These are phyloP conservation scores for Andricus grossulariae DNA, from an alignment of 1,140 invertebrate genomes.

Conservation along the genomic window DNA sequence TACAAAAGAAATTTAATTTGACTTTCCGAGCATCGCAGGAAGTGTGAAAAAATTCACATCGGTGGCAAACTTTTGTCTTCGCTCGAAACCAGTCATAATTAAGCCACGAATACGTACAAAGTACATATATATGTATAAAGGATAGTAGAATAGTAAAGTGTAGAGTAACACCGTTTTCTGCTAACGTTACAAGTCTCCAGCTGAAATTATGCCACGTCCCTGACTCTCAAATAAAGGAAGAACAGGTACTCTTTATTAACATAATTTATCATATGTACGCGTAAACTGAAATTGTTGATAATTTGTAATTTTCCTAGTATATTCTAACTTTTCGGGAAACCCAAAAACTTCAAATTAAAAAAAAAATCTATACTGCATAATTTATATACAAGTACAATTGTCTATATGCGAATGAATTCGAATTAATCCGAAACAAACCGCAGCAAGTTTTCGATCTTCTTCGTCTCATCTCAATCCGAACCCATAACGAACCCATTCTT, in stretches of 20 bases:
- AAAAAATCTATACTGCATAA: too few relatives aligned
- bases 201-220: background rate
- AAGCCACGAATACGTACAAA: conserved; percentile 15
- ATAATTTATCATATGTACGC: too few relatives aligned
- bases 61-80: background rate
- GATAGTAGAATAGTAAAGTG: background rate
- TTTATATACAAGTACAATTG: too few relatives aligned
- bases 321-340: too few relatives aligned
- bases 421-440: too few relatives aligned
- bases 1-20: conserved; percentile 25
- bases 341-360: too few relatives aligned
- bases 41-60: conserved; percentile 24
- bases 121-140: background rate
- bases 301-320: too few relatives aligned
- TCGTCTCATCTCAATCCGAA: too few relatives aligned
- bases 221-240: background rate
- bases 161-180: background rate
- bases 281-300: too few relatives aligned
- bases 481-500: too few relatives aligned
- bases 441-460: too few relatives aligned
- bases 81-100: conserved; percentile 16
- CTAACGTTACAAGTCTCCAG: conserved; percentile 15
- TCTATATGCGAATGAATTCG: too few relatives aligned
- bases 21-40: conserved; percentile 29
- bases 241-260: background rate